phyloP scores from a whole-genome alignment of 2,797 vertebrate species.

The Scarus forsteni region DNA sequence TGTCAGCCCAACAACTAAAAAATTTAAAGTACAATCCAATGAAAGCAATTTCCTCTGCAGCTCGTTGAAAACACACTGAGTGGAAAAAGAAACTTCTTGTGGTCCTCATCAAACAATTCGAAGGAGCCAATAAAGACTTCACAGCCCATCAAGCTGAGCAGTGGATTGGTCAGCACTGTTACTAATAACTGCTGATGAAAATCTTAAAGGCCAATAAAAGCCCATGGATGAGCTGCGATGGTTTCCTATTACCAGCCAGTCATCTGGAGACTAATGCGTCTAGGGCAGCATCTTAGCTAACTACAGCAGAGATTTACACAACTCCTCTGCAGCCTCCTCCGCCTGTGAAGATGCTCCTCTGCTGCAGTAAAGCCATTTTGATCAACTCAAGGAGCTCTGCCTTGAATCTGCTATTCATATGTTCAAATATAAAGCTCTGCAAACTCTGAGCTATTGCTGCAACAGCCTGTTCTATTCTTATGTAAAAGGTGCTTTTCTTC shows the following conservation, averaged over 20 bases:
- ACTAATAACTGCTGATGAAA: constrained; percentile 72
- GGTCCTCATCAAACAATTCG: constrained; percentile 49
- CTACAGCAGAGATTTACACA: constrained; percentile 40
- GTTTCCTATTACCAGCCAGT: constrained; percentile 57
- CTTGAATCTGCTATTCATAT: neutral
- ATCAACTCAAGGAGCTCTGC: constrained; percentile 12
- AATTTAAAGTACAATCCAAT: constrained; percentile 14
- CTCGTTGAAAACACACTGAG: constrained; percentile 33
- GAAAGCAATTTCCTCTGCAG: constrained; percentile 1
- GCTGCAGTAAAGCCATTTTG: constrained; percentile 7
- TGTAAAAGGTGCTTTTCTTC: neutral
- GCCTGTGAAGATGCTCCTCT: constrained; percentile 12
- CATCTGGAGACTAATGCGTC: constrained; percentile 60
- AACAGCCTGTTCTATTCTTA: neutral
- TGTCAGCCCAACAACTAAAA: constrained; percentile 23
- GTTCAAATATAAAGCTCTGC: neutral
- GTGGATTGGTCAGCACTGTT: constrained; percentile 70
- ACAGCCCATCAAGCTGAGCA: constrained; percentile 61
- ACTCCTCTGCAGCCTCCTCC: neutral
- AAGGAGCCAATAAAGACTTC: constrained; percentile 60
- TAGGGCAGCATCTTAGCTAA: constrained; percentile 53
- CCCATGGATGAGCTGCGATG: constrained; percentile 57
- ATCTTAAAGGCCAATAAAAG: constrained; percentile 69
- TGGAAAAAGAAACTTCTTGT: constrained; percentile 41
- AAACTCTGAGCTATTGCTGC: neutral